Evolutionary conservation across 2,888 invertebrate species (phyloP), one percentile per base, ranked within the genome.

Genomic region (Pristionchus fissidentatus): DNA sequence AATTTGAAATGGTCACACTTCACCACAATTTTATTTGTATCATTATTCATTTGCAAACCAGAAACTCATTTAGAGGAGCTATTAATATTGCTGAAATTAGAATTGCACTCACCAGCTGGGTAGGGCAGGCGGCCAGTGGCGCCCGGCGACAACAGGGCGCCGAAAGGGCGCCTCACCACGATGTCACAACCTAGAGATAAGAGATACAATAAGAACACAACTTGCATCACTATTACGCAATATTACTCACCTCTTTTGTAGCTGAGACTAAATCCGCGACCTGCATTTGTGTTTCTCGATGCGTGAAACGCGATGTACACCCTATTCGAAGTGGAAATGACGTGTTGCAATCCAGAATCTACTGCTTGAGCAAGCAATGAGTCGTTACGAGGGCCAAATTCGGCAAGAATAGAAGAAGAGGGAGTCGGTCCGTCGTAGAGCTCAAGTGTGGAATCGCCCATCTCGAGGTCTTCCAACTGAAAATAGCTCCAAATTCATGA

Each of bases 251-350:
- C 96, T 93, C 95, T 95, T 60, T 95, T 95, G 90, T 96, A 96
- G 90, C 96, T 95, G 92, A 98, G 95, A 89, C 96, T 96, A 93
- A 97, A 97, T 81, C 98, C 98, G 91, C 96, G 95, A 88, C 95
- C 95, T 0, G 87, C 83, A 41, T 86, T 87, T 10, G 97, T 96
- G 90, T 96, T 96, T 29, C 97, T 96, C 92, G 96, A 96, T n/a
- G 97, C 96, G 92, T 96, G 96, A 93, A 97, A 96, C 93, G 97
- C 98, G 90, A 97, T 93, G 92, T 97, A 98, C 35, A 97, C 93
- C 90, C 95, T 95, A 92, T 95, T 96, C 73, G 96, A 95, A 0
- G 97, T 98, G 0, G 97, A 97, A 93, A 97, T 96, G 13, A 98
- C 95, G 83, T 85, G 83, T 41, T 87, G 85, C 15, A 75, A 77